These are phyloP conservation scores for Tauraco hartlaubi DNA, from an alignment of 2,797 vertebrate genomes.

Conservation along the genomic window DNA sequence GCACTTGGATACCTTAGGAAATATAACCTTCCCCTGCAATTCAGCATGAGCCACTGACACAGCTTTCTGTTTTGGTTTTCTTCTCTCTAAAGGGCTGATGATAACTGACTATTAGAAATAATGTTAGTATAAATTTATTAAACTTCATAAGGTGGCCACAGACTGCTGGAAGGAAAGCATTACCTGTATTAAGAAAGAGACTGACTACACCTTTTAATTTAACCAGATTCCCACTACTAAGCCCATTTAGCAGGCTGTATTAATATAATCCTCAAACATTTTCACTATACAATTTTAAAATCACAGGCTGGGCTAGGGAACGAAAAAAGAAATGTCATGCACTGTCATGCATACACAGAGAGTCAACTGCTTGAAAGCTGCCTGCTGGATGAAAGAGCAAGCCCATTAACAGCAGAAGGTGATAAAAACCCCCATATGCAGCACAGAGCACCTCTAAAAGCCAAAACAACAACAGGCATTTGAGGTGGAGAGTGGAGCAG, in stretches of 20 bases:
- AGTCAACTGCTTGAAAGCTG: background rate
- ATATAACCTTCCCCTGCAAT: background rate
- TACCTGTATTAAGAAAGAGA: background rate
- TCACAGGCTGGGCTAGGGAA: background rate
- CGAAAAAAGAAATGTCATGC: background rate
- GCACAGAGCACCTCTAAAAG: background rate
- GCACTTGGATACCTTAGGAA: background rate
- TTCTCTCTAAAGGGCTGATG: background rate
- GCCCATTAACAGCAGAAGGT: background rate
- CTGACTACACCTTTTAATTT: background rate
- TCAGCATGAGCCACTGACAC: background rate
- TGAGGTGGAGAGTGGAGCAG: conserved; percentile 38
- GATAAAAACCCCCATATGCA: background rate
- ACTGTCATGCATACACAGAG: background rate
- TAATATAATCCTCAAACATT: background rate
- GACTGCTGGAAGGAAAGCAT: background rate
- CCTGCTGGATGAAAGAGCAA: background rate
- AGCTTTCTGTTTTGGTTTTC: background rate
- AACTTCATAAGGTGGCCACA: background rate
- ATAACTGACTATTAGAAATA: background rate
- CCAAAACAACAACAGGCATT: conserved; percentile 28
- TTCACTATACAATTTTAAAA: background rate
- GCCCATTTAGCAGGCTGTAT: background rate
- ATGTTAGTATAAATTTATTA: background rate
- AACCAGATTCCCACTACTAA: background rate